A percentile compares a stretch with the other conserved stretches of the same genome.
Evolutionary conservation across 1,140 invertebrate genomes (phyloP).

Genomic region (Calosoma granatense): DNA sequence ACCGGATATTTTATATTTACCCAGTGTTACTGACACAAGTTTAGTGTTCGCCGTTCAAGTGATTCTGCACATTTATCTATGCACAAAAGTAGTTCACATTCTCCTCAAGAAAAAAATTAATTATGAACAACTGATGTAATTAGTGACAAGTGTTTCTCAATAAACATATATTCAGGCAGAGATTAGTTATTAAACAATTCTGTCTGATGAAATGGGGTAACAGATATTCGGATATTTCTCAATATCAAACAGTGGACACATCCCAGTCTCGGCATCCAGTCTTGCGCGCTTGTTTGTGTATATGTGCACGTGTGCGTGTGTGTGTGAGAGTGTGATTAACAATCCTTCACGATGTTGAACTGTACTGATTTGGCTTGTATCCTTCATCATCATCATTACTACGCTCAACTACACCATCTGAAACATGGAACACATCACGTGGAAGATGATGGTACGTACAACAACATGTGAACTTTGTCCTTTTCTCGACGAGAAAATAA

Average conservation of each 20-base stretch:
- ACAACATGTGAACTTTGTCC: no score
- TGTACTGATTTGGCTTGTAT: conserved; percentile 67
- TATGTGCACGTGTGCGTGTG: neutral
- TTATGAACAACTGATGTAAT: neutral
- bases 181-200: neutral
- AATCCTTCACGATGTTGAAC: conserved; percentile 50
- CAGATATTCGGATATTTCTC: neutral
- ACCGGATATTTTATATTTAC: no score
- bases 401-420: conserved; percentile 57
- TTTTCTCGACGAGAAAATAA: neutral
- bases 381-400: conserved; percentile 62
- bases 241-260: neutral
- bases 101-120: no score
- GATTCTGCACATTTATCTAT: no score
- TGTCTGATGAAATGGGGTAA: conserved; percentile 1
- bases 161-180: neutral
- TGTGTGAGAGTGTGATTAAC: neutral
- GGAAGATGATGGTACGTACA: conserved; percentile 25
- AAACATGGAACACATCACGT: conserved; percentile 41
- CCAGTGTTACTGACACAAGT: no score
- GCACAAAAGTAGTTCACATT: no score
- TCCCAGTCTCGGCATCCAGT: neutral
- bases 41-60: no score
- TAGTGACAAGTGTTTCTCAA: neutral
- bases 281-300: neutral